These are phyloP conservation scores for Polypterus bichir DNA, from an alignment of 2,113 vertebrate species.

Conservation along the genomic window DNA sequence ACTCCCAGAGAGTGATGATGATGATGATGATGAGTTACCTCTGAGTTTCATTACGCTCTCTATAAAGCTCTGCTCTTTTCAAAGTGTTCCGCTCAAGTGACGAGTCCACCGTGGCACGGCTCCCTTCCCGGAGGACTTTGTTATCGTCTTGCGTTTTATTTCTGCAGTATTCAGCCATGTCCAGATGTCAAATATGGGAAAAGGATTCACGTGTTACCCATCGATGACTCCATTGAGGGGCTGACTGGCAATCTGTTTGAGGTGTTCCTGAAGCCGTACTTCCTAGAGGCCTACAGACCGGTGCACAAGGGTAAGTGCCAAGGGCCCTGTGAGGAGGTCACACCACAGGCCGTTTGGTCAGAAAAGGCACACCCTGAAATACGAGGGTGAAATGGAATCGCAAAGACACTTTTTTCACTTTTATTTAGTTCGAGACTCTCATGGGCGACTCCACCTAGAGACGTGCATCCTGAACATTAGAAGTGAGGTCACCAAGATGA, in stretches of 20 bases:
- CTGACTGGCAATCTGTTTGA: conserved; percentile 35
- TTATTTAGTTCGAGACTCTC: too few species aligned
- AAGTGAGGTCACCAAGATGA: too few species aligned
- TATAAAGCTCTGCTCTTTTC: too few species aligned
- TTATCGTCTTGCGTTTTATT: neutral
- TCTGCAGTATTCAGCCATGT: conserved; percentile 28
- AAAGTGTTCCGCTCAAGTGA: too few species aligned
- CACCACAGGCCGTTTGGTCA: neutral
- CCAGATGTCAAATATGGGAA: conserved; percentile 38
- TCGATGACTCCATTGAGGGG: conserved; percentile 35
- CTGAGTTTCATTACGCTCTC: too few species aligned
- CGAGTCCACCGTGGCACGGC: too few species aligned
- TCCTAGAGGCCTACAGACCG: conserved; percentile 36
- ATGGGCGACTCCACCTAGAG: too few species aligned
- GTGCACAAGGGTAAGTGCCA: conserved; percentile 33
- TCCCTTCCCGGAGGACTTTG: neutral
- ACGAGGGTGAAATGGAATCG: neutral
- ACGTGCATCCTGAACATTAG: too few species aligned
- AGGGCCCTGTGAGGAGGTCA: too few species aligned
- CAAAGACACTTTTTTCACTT: neutral
- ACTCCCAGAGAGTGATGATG: too few species aligned
- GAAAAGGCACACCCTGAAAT: neutral
- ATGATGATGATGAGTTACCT: too few species aligned
- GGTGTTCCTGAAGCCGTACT: conserved; percentile 36
- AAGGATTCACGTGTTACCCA: conserved; percentile 32